Evolutionary conservation across 2,113 vertebrate genomes (phyloP), one percentile per base, ranked within the genome.

Genomic region (Andinoacara biseriatus): DNA sequence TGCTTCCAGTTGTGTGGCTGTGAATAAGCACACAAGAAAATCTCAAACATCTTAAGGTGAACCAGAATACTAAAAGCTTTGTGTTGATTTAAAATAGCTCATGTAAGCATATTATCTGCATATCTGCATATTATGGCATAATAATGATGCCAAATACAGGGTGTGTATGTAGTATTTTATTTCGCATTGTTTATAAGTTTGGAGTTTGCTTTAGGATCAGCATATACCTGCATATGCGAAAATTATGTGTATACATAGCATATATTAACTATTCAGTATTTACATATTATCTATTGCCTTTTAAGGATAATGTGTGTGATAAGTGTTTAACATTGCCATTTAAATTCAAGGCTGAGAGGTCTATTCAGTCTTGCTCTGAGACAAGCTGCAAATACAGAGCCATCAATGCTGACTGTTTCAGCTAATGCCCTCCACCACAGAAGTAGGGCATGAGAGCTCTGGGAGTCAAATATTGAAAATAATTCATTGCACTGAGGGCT

Each of bases 381-480:
- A 89, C 89, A 75, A 75, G 76, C 65, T 83, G 78, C 40, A 83
- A 89, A 92, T 72, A 89, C 33, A 82, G 58, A 90, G 86, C 81
- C 58, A 88, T 82, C 69, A 62, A 40, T 18, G 76, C 88, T 75
- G 87, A 89, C 82, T 82, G 85, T 85, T 87, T 85, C 56, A 91
- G 86, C 88, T 84, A 90, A 91, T 82, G 87, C 87, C 87, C 86
- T 86, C 60, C 72, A 58, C 58, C 76, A 72, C 79, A 65, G 86
- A 93, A 90, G 80, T 91, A 90, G 91, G 92, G 67, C 91, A 90
- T 1, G 10, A 82, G 83, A 85, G 85, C 86, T 87, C 83, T 84
- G 84, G 89, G 84, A 89, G 90, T 62, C 79, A 90, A 90, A 93
- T 90, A 86, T 78, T 90, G 83, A 88, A 92, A 90, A 90, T 76